Evolutionary conservation across 2,888 invertebrate genomes (phyloP), one percentile per base, ranked within the genome.

Genomic region (Mayetiola destructor): DNA sequence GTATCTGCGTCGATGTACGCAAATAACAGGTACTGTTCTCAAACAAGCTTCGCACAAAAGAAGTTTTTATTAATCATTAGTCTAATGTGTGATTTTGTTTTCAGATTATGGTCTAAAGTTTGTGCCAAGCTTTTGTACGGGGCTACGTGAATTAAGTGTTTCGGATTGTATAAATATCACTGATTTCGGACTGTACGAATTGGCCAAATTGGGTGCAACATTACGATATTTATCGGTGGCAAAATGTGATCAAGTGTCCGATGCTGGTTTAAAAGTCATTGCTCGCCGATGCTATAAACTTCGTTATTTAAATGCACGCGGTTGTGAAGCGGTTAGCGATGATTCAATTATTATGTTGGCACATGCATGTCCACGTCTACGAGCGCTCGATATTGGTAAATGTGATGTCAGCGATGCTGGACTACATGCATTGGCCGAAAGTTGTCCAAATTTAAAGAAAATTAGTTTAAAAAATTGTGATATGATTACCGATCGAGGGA

Each of bases 291-390:
- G 94, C 62, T 88, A 88, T 69, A 91, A 90, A 69, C 73, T 94
- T 56, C 77, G 89, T 23, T 94, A 94, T 70, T 76, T 94, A 58
- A 94, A 94, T 71, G 88, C 90, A 1, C 78, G 94, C 52, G 93
- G 93, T 8, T 94, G 93, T 66, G 92, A 93, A 62, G 92, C 91
- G 0, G 83, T 94, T 2, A 91, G 91, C n/a, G 94, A 94, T 68
- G 90, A 89, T 66, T 88, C 91, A 8, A 84, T 93, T 62, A 86
- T 88, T 55, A 85, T 88, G 1, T 75, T 94, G 60, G 90, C 90
- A 0, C 76, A 88, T 59, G 87, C 87, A 12, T 93, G 93, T 68
- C 87, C 89, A 1, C 77, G 92, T 42, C 73, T 94, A 30, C 76
- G 91, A 56, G 92, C 93, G 0, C 73, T 94, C 9, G 94, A 94